phyloP scores from a whole-genome alignment of 2,888 invertebrate species.

The Drepanosiphum platanoidis region DNA sequence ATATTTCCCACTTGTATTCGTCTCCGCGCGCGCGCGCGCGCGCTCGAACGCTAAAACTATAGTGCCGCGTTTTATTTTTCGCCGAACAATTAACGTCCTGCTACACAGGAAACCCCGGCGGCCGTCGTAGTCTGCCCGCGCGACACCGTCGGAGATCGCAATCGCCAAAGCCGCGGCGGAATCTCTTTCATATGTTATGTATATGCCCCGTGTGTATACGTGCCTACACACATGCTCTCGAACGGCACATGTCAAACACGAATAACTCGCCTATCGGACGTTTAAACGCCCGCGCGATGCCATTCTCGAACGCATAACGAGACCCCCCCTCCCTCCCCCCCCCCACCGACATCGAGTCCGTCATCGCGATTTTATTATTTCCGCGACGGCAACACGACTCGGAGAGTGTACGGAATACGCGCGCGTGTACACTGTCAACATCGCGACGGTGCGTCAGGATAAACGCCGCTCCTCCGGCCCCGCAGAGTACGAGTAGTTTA shows the following conservation, averaged over 20 bases:
- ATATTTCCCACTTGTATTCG: not conserved
- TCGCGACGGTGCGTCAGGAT: not conserved
- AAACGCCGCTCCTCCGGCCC: not conserved
- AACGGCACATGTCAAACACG: slow-evolving; percentile 16
- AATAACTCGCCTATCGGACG: slow-evolving; percentile 8
- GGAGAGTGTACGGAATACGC: no score
- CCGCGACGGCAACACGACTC: not conserved
- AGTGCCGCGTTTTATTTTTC: not conserved
- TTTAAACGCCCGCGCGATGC: not conserved
- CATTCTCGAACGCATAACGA: not conserved
- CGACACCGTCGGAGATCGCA: slow-evolving; percentile 26
- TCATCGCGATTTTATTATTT: not conserved
- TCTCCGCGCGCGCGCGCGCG: not conserved
- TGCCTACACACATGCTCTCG: not conserved
- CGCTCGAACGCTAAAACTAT: not conserved
- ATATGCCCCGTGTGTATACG: no score
- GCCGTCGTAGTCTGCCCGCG: not conserved
- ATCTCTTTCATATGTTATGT: no score
- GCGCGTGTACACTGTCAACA: no score
- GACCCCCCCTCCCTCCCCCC: not conserved
- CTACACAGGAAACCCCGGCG: not conserved
- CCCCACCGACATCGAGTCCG: no score
- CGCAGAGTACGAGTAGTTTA: not conserved
- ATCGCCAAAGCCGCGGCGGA: slow-evolving; percentile 38
- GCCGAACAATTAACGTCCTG: slow-evolving; percentile 20